Evolutionary conservation across 2,113 vertebrate species (phyloP).

Genomic region (Poeciliopsis retropinna): DNA sequence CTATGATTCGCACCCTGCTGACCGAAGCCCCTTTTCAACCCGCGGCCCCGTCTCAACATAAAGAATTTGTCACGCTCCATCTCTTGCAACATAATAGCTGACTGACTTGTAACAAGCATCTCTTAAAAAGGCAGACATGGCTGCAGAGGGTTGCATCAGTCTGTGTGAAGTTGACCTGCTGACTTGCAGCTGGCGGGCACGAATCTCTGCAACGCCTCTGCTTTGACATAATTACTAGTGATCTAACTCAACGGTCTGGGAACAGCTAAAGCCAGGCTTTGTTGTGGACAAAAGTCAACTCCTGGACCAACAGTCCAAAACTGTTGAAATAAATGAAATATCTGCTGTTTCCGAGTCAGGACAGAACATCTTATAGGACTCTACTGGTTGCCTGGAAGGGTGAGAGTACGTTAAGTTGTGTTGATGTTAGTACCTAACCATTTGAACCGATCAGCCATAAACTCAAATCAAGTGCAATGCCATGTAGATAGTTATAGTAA

Average conservation of each 20-base stretch:
- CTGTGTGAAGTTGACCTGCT: constrained; percentile 29
- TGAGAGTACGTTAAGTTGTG: not conserved
- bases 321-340: not conserved
- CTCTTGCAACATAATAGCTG: not conserved
- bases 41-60: not conserved
- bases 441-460: not conserved
- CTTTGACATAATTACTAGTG: constrained; percentile 33
- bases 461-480: no score
- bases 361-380: not conserved
- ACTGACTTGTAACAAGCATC: not conserved
- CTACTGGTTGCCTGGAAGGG: not conserved
- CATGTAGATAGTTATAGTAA: no score
- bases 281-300: constrained; percentile 9
- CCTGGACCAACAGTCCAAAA: not conserved
- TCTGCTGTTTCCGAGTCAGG: constrained; percentile 10
- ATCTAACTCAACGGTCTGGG: constrained; percentile 21
- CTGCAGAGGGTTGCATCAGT: constrained; percentile 12
- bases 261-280: constrained; percentile 20
- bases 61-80: constrained; percentile 1
- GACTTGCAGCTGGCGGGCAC: constrained; percentile 3
- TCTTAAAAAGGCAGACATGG: not conserved
- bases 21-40: not conserved
- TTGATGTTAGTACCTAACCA: not conserved
- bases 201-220: constrained; percentile 2
- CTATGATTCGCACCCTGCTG: not conserved